Evolutionary conservation across 2,888 invertebrate genomes (phyloP), one percentile per base, ranked within the genome.

Genomic region (Brachylomia viminalis): DNA sequence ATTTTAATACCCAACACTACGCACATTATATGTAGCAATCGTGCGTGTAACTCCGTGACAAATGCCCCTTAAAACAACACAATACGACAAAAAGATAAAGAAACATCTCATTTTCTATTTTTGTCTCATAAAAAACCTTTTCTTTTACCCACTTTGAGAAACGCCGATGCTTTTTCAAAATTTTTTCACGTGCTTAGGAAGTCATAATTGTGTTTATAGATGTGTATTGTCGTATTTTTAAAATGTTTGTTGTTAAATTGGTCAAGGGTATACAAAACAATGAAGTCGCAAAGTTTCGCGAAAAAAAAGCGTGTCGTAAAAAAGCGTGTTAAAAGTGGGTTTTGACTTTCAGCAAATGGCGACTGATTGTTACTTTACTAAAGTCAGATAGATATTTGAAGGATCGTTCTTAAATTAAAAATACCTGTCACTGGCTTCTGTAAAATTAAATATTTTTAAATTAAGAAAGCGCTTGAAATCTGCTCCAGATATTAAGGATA

Each of bases 191-290:
- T 81, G 75, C 76, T 91, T 89, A 87, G 76, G 86, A 88, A 89
- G 88, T 90, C 87, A 85, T 94, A 88, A 93, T 92, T 89, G 89
- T 87, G 85, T 87, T 90, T 85, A 84, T 89, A 85, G 85, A 87
- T 80, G 72, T 42, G 74, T 83, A 86, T 92, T 92, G 91, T 91
- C 83, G 72, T 78, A 59, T 90, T 89, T 88, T 86, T 81, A 74
- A 86, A 86, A 72, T 86, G 75, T 86, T 90, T 90, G 83, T 89
- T 84, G 83, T 89, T 79, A 88, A 89, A 92, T 90, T 91, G 86
- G 91, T 89, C 87, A 91, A 90, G 89, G 91, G 58, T 85, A 79
- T 61, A 67, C 72, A 80, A 89, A 91, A 93, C 91, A 92, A 91
- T 86, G 83, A 74, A 27, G 69, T 76, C 23, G 68, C 65, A 87